Conservation (phyloP, 2,888 invertebrate genomes). For the Hesperia comma region DNA sequence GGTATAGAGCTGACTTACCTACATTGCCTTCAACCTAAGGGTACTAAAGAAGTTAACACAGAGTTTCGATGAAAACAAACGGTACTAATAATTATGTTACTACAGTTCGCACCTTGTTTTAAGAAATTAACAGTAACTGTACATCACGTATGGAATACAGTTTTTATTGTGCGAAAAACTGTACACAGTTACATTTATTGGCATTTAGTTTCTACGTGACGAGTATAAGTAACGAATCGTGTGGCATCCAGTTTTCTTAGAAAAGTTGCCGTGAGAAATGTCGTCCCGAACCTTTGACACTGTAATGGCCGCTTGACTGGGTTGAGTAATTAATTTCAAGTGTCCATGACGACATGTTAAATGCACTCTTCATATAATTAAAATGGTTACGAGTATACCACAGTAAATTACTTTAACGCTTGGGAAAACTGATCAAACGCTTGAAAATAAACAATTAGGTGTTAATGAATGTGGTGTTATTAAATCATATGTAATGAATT, state of each 20-base stretch:
- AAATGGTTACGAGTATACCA: neutral
- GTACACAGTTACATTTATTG: slow-evolving; percentile 42
- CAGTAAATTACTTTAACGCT: no score
- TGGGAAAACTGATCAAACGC: neutral
- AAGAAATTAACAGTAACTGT: slow-evolving; percentile 24
- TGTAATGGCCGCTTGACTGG: slow-evolving; percentile 56
- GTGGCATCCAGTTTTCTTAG: slow-evolving; percentile 41
- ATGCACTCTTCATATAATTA: slow-evolving; percentile 37
- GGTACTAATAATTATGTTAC: slow-evolving; percentile 12
- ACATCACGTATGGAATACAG: slow-evolving; percentile 49
- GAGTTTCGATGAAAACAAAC: slow-evolving; percentile 12
- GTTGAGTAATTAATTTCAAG: slow-evolving; percentile 64
- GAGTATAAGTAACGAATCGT: slow-evolving; percentile 24
- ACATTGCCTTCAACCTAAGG: no score
- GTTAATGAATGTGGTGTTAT: no score
- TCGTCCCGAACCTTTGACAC: slow-evolving; percentile 66
- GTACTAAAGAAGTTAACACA: neutral
- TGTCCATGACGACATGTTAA: slow-evolving; percentile 24
- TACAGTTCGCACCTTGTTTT: slow-evolving; percentile 6
- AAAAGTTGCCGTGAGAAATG: slow-evolving; percentile 58
- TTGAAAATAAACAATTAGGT: no score
- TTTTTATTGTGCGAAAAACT: slow-evolving; percentile 57
- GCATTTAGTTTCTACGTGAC: slow-evolving; percentile 36
- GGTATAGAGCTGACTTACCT: no score
- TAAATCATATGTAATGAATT: no score